Evolutionary conservation across 2,797 vertebrate species (phyloP).

Genomic region (Myotis planiceps): DNA sequence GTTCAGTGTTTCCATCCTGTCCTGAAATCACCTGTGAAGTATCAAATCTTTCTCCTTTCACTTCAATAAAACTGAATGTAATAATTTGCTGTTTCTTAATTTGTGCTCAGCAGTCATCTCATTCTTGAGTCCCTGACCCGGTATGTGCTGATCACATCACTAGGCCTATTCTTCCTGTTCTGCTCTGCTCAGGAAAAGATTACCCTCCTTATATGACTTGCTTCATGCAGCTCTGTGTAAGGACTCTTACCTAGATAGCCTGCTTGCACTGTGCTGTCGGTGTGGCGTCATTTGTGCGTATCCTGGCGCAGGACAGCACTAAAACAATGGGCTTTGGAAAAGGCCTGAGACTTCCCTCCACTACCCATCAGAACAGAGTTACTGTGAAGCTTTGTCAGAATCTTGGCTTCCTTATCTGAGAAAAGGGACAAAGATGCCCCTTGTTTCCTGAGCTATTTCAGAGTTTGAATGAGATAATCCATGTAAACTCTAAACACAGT

Average conservation of each 20-base stretch:
- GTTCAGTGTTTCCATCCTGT: background rate
- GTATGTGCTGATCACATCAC: background rate
- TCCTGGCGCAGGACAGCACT: background rate
- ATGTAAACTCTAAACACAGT: background rate
- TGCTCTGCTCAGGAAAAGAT: background rate
- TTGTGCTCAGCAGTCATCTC: background rate
- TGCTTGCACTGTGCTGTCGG: background rate
- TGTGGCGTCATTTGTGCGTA: background rate
- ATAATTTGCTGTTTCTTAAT: background rate
- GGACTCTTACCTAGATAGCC: background rate
- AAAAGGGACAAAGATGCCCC: background rate
- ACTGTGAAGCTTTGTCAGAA: background rate
- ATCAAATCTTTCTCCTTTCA: background rate
- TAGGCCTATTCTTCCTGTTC: background rate
- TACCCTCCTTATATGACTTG: background rate
- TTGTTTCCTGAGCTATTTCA: background rate
- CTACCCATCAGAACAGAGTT: background rate
- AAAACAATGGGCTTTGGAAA: background rate
- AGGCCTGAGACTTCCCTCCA: background rate
- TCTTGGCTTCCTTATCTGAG: background rate
- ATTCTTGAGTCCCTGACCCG: background rate
- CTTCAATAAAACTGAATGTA: background rate
- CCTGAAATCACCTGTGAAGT: background rate
- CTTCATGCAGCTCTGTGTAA: background rate
- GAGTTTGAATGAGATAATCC: background rate